Base-by-base conservation (phyloP, 2,113 vertebrate species). In the Talpa occidentalis region DNA sequence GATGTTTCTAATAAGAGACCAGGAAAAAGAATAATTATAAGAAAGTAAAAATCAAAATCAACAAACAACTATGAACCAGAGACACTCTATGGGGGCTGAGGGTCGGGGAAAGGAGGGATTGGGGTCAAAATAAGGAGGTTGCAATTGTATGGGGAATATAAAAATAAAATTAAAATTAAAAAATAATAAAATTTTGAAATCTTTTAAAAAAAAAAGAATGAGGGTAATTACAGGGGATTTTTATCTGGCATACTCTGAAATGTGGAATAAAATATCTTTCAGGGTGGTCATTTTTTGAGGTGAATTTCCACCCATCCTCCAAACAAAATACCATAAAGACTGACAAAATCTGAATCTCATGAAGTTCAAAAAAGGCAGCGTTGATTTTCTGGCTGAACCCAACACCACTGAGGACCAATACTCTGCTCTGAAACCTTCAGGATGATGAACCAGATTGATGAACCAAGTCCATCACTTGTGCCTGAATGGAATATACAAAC, bases 281-380 rank as follows among this genome's bases (percentile, higher is more conserved):
- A 80, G 35, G 40, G 32, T 49, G 24, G 59, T 85, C n/a, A 37
- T 40, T 92, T 56, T 72, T 69, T 86, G 26, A 82, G 32, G 35
- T 94, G 73, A 77, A 67, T 78, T 92, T 85, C 82, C 81, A 88
- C 37, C 16, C 15, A 86, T n/a, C 52, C 52, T 94, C 52, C 72
- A 44, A 74, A 52, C 15, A 84, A 95, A 94, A 72, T 62, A 88
- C 22, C 66, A 83, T 24, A 77, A 83, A 80, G 26, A 79, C 72
- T 42, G 80, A 47, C 56, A 49, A 93, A 87, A 80, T 10, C 22
- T 77, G 8, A 88, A 92, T 64, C 64, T 60, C 69, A 82, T 70
- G 56, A 90, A 52, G 47, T 83, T 32, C 72, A 32, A 90, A 80
- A 66, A 94, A 17, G 24, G 78, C 30, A 87, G 74, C 60, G 62